Evolutionary conservation across 2,888 invertebrate genomes (phyloP).

Genomic region (Dryomyza anilis): DNA sequence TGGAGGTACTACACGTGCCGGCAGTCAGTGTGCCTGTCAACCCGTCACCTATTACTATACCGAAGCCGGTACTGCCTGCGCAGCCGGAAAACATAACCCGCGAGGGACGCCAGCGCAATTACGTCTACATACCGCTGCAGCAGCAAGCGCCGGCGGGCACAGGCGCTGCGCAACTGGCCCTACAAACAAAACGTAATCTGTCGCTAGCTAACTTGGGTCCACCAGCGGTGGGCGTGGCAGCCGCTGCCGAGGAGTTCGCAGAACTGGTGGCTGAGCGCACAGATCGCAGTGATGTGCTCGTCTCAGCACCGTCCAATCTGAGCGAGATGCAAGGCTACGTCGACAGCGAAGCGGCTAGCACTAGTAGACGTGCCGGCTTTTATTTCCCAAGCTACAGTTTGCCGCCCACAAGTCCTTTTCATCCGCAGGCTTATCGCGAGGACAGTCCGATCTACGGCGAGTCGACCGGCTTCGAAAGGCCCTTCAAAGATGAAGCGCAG

Average conservation of each 20-base stretch:
- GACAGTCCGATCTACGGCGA: constrained; percentile 57
- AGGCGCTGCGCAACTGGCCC: neutral
- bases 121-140: constrained; percentile 56
- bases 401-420: constrained; percentile 56
- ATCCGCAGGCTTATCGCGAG: constrained; percentile 60
- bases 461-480: constrained; percentile 47
- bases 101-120: constrained; percentile 45
- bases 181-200: constrained; percentile 50
- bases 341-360: constrained; percentile 48
- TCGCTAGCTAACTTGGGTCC: constrained; percentile 51
- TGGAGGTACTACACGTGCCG: constrained; percentile 49
- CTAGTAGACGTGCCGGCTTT: constrained; percentile 59
- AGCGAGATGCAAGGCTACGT: constrained; percentile 32
- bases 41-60: constrained; percentile 50
- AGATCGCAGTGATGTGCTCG: constrained; percentile 46
- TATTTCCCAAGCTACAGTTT: constrained; percentile 58
- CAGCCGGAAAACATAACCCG: constrained; percentile 45
- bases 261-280: constrained; percentile 49
- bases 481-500: constrained; percentile 52
- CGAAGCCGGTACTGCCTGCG: constrained; percentile 51
- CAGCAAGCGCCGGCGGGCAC: constrained; percentile 31
- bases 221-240: constrained; percentile 47
- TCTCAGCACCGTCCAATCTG: constrained; percentile 36
- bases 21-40: constrained; percentile 47
- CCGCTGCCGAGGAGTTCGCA: constrained; percentile 47